These are phyloP conservation scores for Cochlearius cochlearius DNA, from an alignment of 2,113 vertebrate genomes.

Conservation along the genomic window DNA sequence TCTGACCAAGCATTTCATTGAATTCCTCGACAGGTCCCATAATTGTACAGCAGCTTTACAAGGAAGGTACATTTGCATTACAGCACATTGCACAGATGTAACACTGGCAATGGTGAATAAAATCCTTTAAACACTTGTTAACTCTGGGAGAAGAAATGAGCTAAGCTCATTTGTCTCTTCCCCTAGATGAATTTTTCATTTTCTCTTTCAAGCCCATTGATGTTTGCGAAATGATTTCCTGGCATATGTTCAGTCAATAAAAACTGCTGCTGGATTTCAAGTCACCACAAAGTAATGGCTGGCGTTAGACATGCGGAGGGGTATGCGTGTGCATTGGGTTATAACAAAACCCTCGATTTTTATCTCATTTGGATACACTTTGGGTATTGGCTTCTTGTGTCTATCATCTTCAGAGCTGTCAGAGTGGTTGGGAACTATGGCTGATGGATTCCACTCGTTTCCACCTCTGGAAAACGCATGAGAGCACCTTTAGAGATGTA, in stretches of 20 bases:
- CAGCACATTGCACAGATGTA: background rate
- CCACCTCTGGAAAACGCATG: background rate
- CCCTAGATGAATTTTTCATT: slow-evolving; percentile 27
- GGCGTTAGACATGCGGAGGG: background rate
- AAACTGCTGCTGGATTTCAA: slow-evolving; percentile 5
- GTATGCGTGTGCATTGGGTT: background rate
- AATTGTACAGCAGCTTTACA: background rate
- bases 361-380: background rate
- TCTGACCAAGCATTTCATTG: background rate
- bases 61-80: background rate
- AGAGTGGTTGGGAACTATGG: background rate
- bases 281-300: background rate
- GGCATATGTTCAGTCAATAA: slow-evolving; percentile 31
- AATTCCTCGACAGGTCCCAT: background rate
- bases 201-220: slow-evolving; percentile 4
- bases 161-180: slow-evolving; percentile 43
- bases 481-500: background rate
- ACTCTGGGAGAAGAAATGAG: background rate
- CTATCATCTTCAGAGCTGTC: background rate
- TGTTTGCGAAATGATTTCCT: slow-evolving; percentile 14
- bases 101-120: background rate
- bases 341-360: background rate
- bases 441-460: background rate
- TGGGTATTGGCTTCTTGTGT: background rate
- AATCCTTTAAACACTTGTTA: slow-evolving; percentile 29